Percentiles rank a stretch among this genome's conserved stretches.
These are phyloP conservation scores for Nycticorax nycticorax DNA, from an alignment of 2,113 vertebrate genomes.

Conservation along the genomic window DNA sequence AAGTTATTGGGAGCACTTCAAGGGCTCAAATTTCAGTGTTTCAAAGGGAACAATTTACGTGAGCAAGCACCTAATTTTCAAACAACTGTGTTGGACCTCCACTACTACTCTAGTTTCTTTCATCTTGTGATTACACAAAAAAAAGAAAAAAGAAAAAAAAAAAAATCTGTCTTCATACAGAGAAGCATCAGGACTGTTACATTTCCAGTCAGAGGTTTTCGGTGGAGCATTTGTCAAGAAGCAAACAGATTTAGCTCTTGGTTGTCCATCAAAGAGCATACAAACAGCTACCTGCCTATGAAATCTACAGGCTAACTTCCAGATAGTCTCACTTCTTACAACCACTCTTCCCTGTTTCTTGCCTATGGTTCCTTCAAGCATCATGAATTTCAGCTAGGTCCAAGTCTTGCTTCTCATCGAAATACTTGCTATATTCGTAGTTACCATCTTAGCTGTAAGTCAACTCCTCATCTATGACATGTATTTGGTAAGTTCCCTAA, in stretches of 20 bases:
- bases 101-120: neutral
- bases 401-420: constrained; percentile 3
- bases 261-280: neutral
- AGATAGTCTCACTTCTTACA: neutral
- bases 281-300: neutral
- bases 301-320: neutral
- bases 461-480: constrained; percentile 15
- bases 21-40: neutral
- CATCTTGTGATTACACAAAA: neutral
- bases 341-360: neutral
- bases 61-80: neutral
- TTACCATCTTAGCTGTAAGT: neutral
- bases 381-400: neutral
- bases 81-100: neutral
- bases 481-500: constrained; percentile 11
- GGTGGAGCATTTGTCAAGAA: neutral
- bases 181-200: neutral
- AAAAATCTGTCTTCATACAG: neutral
- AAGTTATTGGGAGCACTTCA: neutral
- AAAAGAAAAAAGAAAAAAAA: neutral
- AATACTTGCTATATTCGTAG: constrained; percentile 44
- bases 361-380: neutral
- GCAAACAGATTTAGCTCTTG: neutral
- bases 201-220: neutral
- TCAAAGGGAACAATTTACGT: neutral